Base-by-base conservation (phyloP, 2,888 invertebrate species). In the Chirona hameri region DNA sequence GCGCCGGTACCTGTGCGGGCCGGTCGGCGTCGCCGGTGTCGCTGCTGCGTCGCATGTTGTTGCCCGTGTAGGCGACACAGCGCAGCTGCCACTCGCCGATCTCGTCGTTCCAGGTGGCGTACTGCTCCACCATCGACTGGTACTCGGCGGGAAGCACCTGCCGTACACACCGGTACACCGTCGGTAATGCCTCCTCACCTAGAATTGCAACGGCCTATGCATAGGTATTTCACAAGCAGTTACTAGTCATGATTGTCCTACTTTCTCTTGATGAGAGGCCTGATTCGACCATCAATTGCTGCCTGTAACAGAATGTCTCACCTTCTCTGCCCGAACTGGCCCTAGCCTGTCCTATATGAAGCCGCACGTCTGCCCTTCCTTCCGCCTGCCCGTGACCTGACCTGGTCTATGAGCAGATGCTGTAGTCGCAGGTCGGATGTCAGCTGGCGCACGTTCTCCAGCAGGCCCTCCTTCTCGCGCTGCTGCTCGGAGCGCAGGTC, bases 21-120 rank as follows among this genome's bases (percentile, higher is more conserved):
- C 76, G 76, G 76, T 76, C 76, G 21, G 31, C 4, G 39, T 76
- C 76, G 21, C 39, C 39, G 21, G 31, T 21, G 76, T 76, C 76
- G 21, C 18, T 39, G 76, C 18, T 76, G 39, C 76, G 76, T 21
- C 76, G 91, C 97, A 99, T 98, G 88, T 99, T 99, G 89, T 99
- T 99, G 0, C 99, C 99, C 14, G 98, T 97, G 89, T 99, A 99
- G 0, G 99, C 99, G 14, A 99, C 97, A 88, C 98, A 98, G 88
- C 94, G 94, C 80, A 99, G 91, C 88, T 99, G 98, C 95, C 98
- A 99, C 89, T 99, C 99, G 57, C 98, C 98, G 57, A 98, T 95
- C 87, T 99, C 98, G 88, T 98, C 98, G 89, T 98, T 99, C 97
- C 98, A 99, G 87, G 95, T 93, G 79, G 97, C 94, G 87, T 97